Percentiles rank a stretch among this genome's conserved stretches.
Conservation (phyloP, 2,113 vertebrate genomes). For the Geothlypis trichas region DNA sequence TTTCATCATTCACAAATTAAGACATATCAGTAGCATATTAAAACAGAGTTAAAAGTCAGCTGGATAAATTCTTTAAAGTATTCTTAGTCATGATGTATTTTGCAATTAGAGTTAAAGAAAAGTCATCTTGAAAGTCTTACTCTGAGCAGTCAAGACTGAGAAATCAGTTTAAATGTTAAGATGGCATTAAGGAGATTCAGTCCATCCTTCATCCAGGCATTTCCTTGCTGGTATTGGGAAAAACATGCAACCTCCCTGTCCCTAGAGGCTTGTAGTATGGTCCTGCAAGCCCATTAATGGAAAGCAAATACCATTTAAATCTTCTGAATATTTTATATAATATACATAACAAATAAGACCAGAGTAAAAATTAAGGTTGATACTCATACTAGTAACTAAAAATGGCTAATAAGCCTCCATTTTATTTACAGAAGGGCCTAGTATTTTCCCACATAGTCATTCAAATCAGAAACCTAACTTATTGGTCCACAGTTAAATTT, state of each 20-base stretch:
- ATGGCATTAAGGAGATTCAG: background rate
- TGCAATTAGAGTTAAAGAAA: background rate
- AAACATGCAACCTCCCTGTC: background rate
- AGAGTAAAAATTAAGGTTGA: background rate
- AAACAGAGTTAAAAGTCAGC: conserved; percentile 23
- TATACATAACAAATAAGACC: background rate
- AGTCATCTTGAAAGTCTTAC: background rate
- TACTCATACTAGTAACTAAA: background rate
- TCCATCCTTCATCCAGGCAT: background rate
- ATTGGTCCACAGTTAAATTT: background rate
- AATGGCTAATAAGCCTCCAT: background rate
- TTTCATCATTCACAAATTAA: conserved; percentile 37
- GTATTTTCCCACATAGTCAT: background rate
- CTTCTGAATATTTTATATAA: background rate
- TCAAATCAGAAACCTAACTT: background rate
- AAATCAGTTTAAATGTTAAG: background rate
- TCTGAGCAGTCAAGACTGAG: background rate
- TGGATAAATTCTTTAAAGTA: conserved; percentile 4
- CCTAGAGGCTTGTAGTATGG: background rate
- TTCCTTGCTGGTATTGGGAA: background rate
- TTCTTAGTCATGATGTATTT: background rate
- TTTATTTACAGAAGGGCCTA: background rate
- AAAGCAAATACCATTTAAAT: background rate
- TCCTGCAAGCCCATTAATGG: background rate
- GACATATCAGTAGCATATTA: conserved; percentile 10